A percentile compares a stretch with the other conserved stretches of the same genome.
These are phyloP conservation scores for Macropis europaea DNA, from an alignment of 2,888 invertebrate genomes.

Conservation along the genomic window DNA sequence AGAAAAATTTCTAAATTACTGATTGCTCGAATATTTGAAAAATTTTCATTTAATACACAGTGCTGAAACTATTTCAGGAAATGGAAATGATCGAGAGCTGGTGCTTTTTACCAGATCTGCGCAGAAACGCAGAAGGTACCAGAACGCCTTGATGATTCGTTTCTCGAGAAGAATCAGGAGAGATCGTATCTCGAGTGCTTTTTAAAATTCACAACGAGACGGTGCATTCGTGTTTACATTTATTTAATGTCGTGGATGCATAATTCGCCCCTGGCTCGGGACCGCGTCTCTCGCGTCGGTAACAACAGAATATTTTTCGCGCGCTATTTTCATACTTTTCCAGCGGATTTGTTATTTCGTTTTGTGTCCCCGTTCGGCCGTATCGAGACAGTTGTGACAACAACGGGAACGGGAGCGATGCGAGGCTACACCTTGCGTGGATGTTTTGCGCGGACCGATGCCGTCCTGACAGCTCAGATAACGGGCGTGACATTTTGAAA, in stretches of 20 bases:
- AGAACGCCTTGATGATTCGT: too few species aligned
- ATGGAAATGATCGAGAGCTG: too few species aligned
- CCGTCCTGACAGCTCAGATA: constrained; percentile 56
- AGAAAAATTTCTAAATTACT: too few species aligned
- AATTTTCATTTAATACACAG: too few species aligned
- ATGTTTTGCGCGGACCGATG: constrained; percentile 54
- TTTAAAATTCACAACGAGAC: constrained; percentile 38
- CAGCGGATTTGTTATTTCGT: not conserved
- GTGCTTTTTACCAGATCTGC: too few species aligned
- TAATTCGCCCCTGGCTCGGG: constrained; percentile 23
- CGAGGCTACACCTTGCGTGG: constrained; percentile 51
- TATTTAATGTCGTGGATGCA: constrained; percentile 41
- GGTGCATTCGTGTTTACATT: not conserved
- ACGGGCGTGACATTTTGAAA: constrained; percentile 65
- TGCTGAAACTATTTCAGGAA: too few species aligned
- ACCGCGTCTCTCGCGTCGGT: not conserved
- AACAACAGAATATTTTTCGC: constrained; percentile 8
- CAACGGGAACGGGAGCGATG: constrained; percentile 27
- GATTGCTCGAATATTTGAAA: too few species aligned
- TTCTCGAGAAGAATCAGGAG: not conserved
- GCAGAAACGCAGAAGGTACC: too few species aligned
- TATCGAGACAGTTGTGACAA: constrained; percentile 56
- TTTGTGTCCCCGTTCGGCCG: constrained; percentile 34
- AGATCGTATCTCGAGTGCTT: not conserved
- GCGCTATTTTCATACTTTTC: not conserved